Evolutionary conservation across 1,140 invertebrate genomes (phyloP).

Genomic region (Matsumurasca onukii): DNA sequence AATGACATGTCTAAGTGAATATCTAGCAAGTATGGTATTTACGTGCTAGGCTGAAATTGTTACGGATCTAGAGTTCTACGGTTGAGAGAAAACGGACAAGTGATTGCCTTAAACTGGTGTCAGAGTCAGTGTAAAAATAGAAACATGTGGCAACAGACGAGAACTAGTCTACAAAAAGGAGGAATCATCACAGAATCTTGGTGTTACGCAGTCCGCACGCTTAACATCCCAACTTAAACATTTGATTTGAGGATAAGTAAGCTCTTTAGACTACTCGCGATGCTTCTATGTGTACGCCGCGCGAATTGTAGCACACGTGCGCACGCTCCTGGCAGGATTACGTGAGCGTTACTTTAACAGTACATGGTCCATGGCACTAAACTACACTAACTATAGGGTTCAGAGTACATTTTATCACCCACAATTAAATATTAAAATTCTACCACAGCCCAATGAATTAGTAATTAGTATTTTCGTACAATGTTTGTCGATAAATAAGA

Average conservation of each 20-base stretch:
- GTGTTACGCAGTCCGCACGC: constrained; percentile 16
- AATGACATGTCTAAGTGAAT: no score
- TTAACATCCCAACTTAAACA: constrained; percentile 19
- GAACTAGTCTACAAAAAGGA: constrained; percentile 13
- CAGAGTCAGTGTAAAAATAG: not conserved
- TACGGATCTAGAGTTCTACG: no score
- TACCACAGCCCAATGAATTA: constrained; percentile 34
- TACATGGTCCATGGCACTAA: constrained; percentile 32
- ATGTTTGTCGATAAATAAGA: constrained; percentile 32
- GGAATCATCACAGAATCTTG: constrained; percentile 16
- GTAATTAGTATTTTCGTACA: constrained; percentile 33
- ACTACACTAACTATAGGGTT: constrained; percentile 20
- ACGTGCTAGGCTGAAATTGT: no score
- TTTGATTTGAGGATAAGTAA: constrained; percentile 31
- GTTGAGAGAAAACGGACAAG: no score
- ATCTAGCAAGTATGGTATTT: no score
- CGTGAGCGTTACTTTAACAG: constrained; percentile 24
- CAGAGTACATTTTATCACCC: constrained; percentile 33
- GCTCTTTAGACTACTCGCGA: no score
- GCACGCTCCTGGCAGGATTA: constrained; percentile 17
- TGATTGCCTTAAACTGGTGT: constrained; percentile 20
- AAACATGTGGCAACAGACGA: not conserved
- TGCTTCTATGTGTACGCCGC: constrained; percentile 13
- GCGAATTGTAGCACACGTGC: not conserved
- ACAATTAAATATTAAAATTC: constrained; percentile 35